Base-by-base conservation (phyloP, 1,140 invertebrate species). In the Scaptomyza montana region DNA sequence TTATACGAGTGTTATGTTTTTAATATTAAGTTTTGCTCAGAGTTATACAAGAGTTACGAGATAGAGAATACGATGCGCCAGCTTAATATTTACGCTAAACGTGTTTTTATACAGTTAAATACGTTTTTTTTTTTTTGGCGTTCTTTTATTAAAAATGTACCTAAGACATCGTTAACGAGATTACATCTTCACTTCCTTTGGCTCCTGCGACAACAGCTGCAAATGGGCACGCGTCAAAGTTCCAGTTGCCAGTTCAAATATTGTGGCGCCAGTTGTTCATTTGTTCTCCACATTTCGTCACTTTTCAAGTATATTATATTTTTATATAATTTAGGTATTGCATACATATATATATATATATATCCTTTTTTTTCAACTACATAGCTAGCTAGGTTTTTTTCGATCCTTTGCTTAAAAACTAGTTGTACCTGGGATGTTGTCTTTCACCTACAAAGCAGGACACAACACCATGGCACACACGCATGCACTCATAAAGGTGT, bases 41-140 rank as follows among this genome's bases (percentile, higher is more conserved):
- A 87, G 45, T 76, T 78, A 78, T 87, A 86, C 81, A 67, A 87
- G 62, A 82, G 60, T 73, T 89, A 86, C 84, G 78, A 82, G 59
- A 59, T 13, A 59, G 43, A 59, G 21, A 57, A 61, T 86, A 85
- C 78, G 81, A 85, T 81, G 78, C 81, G 82, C 78, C 81, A 85
- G 57, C 60, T 67, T 56, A 69, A 61, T 66, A 68, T 69, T 45
- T 86, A 86, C 79, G 75, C 82, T 86, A 86, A 74, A 73, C 75
- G 78, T 78, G 80, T 64, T 70, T 62, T 64, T 69, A 67, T 68
- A 74, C 71, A 72, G 41, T 59, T 66, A 54, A 66, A 59, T 51
- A 53, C 39, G 36, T 61, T 61, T 49, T 55, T 36, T 70, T 85
- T 33, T 67, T 39, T 25, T 79, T 85, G 80, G 69, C 80, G 73